Conservation (phyloP, 2,797 vertebrate species). For the Allenopithecus nigroviridis region DNA sequence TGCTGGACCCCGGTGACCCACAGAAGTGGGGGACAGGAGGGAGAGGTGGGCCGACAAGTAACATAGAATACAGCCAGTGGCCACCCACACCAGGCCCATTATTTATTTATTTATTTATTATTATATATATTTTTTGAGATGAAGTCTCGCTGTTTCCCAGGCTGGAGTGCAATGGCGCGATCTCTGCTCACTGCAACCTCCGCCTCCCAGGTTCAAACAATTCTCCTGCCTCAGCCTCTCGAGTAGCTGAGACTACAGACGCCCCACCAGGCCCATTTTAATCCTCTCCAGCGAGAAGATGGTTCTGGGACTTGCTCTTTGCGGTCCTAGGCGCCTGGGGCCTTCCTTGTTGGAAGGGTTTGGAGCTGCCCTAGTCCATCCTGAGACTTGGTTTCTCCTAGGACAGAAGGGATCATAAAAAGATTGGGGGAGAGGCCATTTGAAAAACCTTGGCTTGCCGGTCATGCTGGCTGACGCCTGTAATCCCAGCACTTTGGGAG, state of each 20-base stretch:
- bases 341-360: not conserved
- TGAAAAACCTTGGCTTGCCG: not conserved
- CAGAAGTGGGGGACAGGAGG: not conserved
- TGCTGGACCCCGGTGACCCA: not conserved
- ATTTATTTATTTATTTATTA: no score
- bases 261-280: not conserved
- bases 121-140: no score
- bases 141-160: no score
- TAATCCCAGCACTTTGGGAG: no score
- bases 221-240: no score
- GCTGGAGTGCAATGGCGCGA: no score
- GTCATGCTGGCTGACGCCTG: no score
- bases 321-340: not conserved
- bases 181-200: no score
- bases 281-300: not conserved
- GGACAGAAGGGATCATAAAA: not conserved
- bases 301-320: not conserved
- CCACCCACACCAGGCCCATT: not conserved
- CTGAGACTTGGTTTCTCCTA: not conserved
- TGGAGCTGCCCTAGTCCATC: not conserved
- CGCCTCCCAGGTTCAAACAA: no score
- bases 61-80: not conserved
- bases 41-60: not conserved
- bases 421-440: not conserved
- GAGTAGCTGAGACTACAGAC: no score